Evolutionary conservation across 2,113 vertebrate species (phyloP).

Genomic region (Steatornis caripensis): DNA sequence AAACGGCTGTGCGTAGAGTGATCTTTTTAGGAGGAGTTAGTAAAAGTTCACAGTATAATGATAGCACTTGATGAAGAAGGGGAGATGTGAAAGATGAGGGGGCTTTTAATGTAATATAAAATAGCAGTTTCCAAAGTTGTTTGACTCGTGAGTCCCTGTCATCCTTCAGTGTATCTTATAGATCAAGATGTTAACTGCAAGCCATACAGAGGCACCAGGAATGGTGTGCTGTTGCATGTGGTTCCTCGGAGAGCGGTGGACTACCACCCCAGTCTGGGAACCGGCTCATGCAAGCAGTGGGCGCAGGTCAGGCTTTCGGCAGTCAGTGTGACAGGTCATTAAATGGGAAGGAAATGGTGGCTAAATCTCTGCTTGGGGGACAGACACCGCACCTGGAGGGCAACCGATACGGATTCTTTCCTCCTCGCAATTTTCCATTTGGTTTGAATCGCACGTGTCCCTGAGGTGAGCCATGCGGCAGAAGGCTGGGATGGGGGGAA

Average conservation of each 20-base stretch:
- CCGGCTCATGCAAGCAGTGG: rapidly evolving
- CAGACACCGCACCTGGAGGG: background rate
- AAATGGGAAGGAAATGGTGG: background rate
- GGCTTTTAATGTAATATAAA: background rate
- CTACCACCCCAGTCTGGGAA: background rate
- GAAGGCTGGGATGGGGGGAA: background rate
- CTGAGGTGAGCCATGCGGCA: rapidly evolving
- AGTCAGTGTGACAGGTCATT: rapidly evolving
- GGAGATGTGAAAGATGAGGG: background rate
- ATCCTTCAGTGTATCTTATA: background rate
- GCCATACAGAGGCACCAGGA: background rate
- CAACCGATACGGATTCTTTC: background rate
- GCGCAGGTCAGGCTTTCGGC: background rate
- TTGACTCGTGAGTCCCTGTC: background rate
- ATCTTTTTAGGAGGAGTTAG: background rate
- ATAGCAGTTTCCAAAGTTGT: background rate
- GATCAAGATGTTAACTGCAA: background rate
- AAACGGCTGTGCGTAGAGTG: background rate
- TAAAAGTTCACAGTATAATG: background rate
- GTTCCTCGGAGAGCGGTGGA: background rate
- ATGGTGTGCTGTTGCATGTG: background rate
- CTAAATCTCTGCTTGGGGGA: background rate
- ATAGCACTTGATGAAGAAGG: background rate
- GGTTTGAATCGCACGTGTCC: rapidly evolving
- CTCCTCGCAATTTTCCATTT: rapidly evolving